Conservation (phyloP, 2,113 vertebrate species). For the Hippolais icterina region DNA sequence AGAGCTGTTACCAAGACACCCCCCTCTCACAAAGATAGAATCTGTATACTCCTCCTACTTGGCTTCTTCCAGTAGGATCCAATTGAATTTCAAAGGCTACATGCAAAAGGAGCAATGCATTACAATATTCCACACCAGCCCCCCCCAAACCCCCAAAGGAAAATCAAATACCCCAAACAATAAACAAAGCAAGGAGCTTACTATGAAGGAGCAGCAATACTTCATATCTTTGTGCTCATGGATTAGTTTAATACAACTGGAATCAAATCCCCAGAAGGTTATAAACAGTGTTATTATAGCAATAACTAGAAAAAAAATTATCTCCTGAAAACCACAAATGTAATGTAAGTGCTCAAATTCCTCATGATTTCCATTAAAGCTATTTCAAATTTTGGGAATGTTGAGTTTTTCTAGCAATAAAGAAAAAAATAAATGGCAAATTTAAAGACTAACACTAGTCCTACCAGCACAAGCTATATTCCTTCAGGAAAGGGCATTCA, state of each 20-base stretch:
- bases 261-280: neutral
- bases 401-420: neutral
- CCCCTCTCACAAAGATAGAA: neutral
- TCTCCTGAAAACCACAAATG: neutral
- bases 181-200: neutral
- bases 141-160: accelerated
- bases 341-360: neutral
- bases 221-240: neutral
- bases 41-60: neutral
- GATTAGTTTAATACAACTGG: neutral
- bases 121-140: neutral
- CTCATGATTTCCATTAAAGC: neutral
- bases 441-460: neutral
- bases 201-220: neutral
- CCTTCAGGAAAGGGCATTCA: neutral
- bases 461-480: neutral
- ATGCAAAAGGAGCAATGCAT: neutral
- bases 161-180: neutral
- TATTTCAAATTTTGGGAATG: neutral
- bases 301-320: neutral
- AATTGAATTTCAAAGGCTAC: neutral
- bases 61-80: neutral
- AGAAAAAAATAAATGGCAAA: neutral
- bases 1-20: neutral
- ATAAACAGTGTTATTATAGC: neutral